phyloP scores from a whole-genome alignment of 2,888 invertebrate species.

The Drosophila cognata region DNA sequence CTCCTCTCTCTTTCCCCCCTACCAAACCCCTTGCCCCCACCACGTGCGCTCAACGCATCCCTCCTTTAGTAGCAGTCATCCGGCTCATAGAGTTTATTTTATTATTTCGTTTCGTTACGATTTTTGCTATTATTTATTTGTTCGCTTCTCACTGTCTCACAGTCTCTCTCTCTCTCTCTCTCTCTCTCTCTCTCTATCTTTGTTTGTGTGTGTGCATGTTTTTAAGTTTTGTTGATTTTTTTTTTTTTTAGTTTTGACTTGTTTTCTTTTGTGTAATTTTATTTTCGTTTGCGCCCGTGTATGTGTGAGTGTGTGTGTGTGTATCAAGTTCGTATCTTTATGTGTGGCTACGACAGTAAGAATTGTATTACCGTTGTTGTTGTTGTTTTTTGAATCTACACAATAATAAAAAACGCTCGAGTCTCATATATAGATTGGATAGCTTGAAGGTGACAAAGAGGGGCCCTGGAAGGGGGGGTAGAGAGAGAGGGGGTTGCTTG shows the following conservation, averaged over 20 bases:
- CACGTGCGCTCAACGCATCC: slow-evolving; percentile 12
- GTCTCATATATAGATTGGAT: slow-evolving; percentile 59
- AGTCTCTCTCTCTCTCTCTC: slow-evolving; percentile 22
- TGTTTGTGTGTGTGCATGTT: slow-evolving; percentile 55
- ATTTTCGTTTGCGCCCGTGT: slow-evolving; percentile 59
- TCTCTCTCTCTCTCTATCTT: slow-evolving; percentile 22
- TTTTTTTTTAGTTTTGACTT: slow-evolving; percentile 74
- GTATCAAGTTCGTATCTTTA: slow-evolving; percentile 76
- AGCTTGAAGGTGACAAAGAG: slow-evolving; percentile 42
- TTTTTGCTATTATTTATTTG: slow-evolving; percentile 79
- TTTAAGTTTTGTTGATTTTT: slow-evolving; percentile 59
- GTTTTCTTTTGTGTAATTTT: slow-evolving; percentile 80
- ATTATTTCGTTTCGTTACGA: slow-evolving; percentile 81
- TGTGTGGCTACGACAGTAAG: slow-evolving; percentile 73
- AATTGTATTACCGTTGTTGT: slow-evolving; percentile 73
- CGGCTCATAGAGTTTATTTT: slow-evolving; percentile 75
- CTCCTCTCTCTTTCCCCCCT: neutral
- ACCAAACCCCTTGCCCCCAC: neutral
- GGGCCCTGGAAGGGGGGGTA: slow-evolving; percentile 1
- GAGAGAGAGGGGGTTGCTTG: slow-evolving; percentile 4
- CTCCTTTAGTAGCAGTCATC: slow-evolving; percentile 54
- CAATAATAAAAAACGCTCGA: slow-evolving; percentile 68
- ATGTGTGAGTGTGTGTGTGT: slow-evolving; percentile 61
- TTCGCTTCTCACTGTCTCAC: slow-evolving; percentile 54
- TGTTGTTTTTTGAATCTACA: slow-evolving; percentile 69